Base-by-base conservation (phyloP, 1,140 invertebrate genomes). In the Rhagoletis zephyria region DNA sequence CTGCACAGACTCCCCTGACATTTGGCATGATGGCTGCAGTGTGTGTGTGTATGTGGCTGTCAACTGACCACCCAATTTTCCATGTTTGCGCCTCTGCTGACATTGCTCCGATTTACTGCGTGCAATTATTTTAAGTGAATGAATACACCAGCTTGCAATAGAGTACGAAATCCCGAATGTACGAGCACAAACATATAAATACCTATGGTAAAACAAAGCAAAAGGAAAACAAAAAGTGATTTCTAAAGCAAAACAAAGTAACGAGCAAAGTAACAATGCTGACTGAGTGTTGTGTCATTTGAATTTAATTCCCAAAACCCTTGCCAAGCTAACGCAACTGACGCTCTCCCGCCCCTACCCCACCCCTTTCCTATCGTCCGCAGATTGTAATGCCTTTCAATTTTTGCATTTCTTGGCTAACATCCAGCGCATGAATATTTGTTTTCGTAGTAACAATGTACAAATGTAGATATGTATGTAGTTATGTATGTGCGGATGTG, bases 251-350 rank as follows among this genome's bases (percentile, higher is more conserved):
- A 56, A 19, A 19, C 3, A 3, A 81, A 81, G 7, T 2, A 9
- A 56, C n/a, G 48, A 30, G 16, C 51, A n/a, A 74, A 56, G 74
- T 16, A 81, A 81, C 6, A 81, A n/a, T 30, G 74, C 45, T 74
- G 67, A 45, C 42, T 74, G 16, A 16, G 51, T 67, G 74, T 19
- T 81, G 48, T 81, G 48, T 81, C 74, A 81, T 81, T 81, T 81
- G 51, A 81, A 81, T 81, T 81, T 81, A 81, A 81, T 81, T 81
- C 74, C 74, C 74, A 81, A 81, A 81, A 81, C 74, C 74, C 51
- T 16, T 48, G 45, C 74, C 19, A 56, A 48, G 51, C 51, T 7
- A 56, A 56, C 10, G 5, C 51, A 56, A 30, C 30, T 30, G 30
- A 30, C 30, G 51, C 51, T 56, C 51, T 56, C 5, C 51, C 10